phyloP scores from a whole-genome alignment of 1,140 invertebrate species.

The Heterodera schachtii region DNA sequence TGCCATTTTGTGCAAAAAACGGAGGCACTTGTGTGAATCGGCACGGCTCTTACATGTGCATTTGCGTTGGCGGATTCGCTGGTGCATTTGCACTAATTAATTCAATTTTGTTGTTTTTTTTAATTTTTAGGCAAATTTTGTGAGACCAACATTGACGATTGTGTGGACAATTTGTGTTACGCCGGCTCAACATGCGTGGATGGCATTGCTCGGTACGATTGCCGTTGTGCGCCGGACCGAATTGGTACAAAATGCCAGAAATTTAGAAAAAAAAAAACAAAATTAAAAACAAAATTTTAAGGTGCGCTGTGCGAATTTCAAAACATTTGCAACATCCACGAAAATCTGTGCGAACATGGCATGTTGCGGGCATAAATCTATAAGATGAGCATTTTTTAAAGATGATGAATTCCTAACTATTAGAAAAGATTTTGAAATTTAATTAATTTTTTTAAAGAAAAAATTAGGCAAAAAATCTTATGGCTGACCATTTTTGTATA shows the following conservation, averaged over 20 bases:
- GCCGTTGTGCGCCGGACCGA: slow-evolving; percentile 90
- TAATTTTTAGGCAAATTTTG: not conserved
- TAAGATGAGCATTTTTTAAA: too few relatives aligned
- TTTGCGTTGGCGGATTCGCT: slow-evolving; percentile 82
- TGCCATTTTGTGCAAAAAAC: slow-evolving; percentile 78
- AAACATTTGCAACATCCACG: slow-evolving; percentile 28
- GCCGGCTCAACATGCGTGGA: slow-evolving; percentile 90
- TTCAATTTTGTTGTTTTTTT: not conserved
- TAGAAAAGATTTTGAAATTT: too few relatives aligned
- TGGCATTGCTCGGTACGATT: slow-evolving; percentile 90
- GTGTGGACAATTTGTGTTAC: slow-evolving; percentile 66
- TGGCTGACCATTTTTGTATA: too few relatives aligned
- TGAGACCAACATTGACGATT: slow-evolving; percentile 36
- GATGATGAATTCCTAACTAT: too few relatives aligned
- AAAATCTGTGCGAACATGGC: slow-evolving; percentile 29
- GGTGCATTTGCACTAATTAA: slow-evolving; percentile 67
- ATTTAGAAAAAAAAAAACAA: not conserved
- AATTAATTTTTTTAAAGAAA: too few relatives aligned
- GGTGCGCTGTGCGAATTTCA: slow-evolving; percentile 46
- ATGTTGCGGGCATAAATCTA: too few relatives aligned
- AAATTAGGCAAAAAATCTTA: too few relatives aligned
- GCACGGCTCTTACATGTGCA: slow-evolving; percentile 85
- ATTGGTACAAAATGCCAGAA: slow-evolving; percentile 32
- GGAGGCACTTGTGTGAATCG: slow-evolving; percentile 83
- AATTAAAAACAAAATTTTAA: not conserved